Conservation (phyloP, 2,888 invertebrate species). For the Platycnemis pennipes region DNA sequence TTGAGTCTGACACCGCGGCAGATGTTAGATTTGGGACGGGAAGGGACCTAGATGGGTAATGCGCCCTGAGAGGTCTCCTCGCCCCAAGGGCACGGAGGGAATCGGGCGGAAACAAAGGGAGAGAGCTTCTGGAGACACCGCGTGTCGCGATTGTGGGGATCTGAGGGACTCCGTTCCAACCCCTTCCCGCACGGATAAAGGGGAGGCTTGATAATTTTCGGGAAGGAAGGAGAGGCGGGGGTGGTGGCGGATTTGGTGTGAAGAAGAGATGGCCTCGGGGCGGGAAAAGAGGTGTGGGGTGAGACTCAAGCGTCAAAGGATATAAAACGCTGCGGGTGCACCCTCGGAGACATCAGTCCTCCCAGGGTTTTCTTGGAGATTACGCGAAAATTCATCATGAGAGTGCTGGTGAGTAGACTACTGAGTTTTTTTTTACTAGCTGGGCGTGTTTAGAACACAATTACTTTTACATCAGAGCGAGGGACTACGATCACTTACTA, state of each 20-base stretch:
- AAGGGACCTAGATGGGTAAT: constrained; percentile 9
- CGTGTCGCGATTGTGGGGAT: background rate
- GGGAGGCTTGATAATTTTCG: no score
- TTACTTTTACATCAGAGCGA: no score
- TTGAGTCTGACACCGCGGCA: background rate
- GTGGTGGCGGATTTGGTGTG: background rate
- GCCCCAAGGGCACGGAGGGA: background rate
- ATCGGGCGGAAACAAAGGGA: background rate
- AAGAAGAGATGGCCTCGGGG: constrained; percentile 41
- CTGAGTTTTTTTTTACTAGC: no score
- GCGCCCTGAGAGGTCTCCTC: background rate
- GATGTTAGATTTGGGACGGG: constrained; percentile 21
- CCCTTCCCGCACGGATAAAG: no score
- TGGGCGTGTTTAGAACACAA: no score
- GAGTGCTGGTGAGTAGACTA: constrained; percentile 40
- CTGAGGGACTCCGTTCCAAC: background rate
- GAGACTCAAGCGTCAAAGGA: constrained; percentile 4
- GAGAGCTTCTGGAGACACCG: background rate
- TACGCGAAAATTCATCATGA: constrained; percentile 25
- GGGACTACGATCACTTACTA: no score
- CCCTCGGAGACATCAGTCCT: constrained; percentile 45
- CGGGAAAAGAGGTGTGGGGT: constrained; percentile 27
- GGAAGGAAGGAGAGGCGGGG: background rate
- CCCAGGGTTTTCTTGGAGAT: constrained; percentile 28
- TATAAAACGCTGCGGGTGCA: constrained; percentile 36